A percentile compares a stretch with the other conserved stretches of the same genome.
phyloP scores from a whole-genome alignment of 2,888 invertebrate genomes.

The Tridacna gigas region DNA sequence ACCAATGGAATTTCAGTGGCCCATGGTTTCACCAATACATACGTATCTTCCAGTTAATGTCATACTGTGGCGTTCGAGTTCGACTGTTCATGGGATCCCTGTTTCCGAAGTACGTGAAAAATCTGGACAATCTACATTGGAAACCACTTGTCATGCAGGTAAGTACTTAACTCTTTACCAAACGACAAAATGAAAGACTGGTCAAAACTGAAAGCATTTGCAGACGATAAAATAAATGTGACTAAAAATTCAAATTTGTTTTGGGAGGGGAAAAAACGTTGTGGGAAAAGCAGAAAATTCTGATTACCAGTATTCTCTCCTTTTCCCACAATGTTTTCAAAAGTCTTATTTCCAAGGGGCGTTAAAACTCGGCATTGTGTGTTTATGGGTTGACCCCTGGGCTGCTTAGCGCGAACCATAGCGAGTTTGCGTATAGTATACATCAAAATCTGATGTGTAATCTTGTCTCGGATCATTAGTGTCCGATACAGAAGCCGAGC shows the following conservation, averaged over 20 bases:
- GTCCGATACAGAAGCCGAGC: no score
- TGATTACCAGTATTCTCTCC: neutral
- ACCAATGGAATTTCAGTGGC: no score
- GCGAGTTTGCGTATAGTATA: no score
- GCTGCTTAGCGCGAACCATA: no score
- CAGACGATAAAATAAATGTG: neutral
- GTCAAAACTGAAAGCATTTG: neutral
- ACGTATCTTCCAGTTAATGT: constrained; percentile 56
- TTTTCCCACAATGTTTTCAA: neutral
- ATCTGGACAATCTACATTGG: constrained; percentile 65
- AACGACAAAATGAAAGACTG: neutral
- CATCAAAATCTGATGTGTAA: no score
- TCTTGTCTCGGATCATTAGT: no score
- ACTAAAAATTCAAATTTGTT: no score
- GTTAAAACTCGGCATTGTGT: neutral
- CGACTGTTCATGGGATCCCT: constrained; percentile 63
- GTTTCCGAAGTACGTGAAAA: constrained; percentile 65
- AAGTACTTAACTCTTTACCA: constrained; percentile 9
- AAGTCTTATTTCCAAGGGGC: neutral
- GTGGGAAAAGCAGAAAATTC: constrained; percentile 1
- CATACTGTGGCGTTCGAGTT: constrained; percentile 66
- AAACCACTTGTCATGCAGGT: constrained; percentile 70
- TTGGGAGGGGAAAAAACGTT: neutral
- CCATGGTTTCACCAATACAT: no score
- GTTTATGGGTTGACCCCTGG: neutral